Conservation (phyloP, 2,113 vertebrate genomes). For the Tachysurus vachellii region DNA sequence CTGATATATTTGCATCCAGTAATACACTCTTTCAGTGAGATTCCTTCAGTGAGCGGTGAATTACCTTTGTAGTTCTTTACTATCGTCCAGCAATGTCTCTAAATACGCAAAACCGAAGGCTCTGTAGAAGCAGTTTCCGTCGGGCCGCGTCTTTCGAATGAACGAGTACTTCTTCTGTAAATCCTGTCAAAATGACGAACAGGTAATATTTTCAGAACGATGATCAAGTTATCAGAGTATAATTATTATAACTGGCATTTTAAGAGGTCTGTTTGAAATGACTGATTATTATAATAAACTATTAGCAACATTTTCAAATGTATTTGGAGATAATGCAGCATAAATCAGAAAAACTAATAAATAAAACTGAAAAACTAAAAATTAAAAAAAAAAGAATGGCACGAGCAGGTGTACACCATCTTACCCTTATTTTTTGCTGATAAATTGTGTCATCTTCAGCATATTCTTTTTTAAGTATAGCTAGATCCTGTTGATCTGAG, state of each 20-base stretch:
- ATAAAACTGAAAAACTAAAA: no score
- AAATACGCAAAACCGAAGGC: conserved; percentile 91
- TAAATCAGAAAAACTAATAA: background rate
- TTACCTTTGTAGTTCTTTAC: conserved; percentile 87
- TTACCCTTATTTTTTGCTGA: conserved; percentile 91
- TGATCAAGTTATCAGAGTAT: background rate
- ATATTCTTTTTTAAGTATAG: conserved; percentile 85
- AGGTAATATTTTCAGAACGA: background rate
- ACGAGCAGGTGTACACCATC: background rate
- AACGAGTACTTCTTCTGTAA: conserved; percentile 87
- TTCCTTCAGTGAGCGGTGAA: background rate
- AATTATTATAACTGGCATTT: background rate
- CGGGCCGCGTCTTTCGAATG: conserved; percentile 88
- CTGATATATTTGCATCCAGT: background rate
- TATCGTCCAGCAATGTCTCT: conserved; percentile 86
- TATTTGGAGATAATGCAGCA: background rate
- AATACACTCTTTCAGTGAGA: background rate
- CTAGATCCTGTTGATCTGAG: conserved; percentile 84
- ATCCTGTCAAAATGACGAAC: conserved; percentile 69
- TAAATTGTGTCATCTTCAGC: conserved; percentile 86
- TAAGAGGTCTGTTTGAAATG: background rate
- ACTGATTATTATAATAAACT: background rate
- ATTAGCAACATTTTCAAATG: background rate
- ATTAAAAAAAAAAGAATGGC: background rate
- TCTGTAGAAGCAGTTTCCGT: conserved; percentile 93